Base-by-base conservation (phyloP, 2,113 vertebrate genomes). In the Marcusenius ussheri region DNA sequence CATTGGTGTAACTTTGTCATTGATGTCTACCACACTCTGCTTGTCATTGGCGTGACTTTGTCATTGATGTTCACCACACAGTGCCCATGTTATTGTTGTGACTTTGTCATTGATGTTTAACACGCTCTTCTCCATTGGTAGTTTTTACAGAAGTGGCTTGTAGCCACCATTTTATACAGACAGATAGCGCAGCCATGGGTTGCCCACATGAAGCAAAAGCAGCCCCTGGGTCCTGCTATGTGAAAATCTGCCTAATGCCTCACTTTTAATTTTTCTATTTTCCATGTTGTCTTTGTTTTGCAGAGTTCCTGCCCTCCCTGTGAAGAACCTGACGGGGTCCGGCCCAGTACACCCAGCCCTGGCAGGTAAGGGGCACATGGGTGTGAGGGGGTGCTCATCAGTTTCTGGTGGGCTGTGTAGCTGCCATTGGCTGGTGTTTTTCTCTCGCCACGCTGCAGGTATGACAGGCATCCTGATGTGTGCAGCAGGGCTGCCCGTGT, bases 401-500 rank as follows among this genome's bases (percentile, higher is more conserved):
- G 27, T 21, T 17, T 51, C 47, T 66, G 42, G 19, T 2, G 39
- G 66, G 21, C 42, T 21, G 10, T 19, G 58, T 49, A 24, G 45
- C 13, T 80, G 83, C 21, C 74, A 80, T 19, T 19, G 5, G 21
- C 19, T 1, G 5, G 17, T 31, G 24, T n/a, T 35, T 91, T 24
- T 88, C 0, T 3, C 86, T 91, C 42, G 9, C 90, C 49, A 90
- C 90, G 89, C 90, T 24, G 91, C 95, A 99, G 98, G 98, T 88
- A 99, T 99, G 97, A 99, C 98, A 0, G 98, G 98, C 90, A 99
- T 99, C 94, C 95, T 99, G 92, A 97, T 99, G 96, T 98, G 98
- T 17, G 98, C 98, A 0, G 98, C 98, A 0, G 98, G 98, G 89
- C 95, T 99, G 92, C 98, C 98, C 0, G 98, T 99, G 91, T 99